Conservation (phyloP, 2,113 vertebrate species). For the Trichechus manatus region DNA sequence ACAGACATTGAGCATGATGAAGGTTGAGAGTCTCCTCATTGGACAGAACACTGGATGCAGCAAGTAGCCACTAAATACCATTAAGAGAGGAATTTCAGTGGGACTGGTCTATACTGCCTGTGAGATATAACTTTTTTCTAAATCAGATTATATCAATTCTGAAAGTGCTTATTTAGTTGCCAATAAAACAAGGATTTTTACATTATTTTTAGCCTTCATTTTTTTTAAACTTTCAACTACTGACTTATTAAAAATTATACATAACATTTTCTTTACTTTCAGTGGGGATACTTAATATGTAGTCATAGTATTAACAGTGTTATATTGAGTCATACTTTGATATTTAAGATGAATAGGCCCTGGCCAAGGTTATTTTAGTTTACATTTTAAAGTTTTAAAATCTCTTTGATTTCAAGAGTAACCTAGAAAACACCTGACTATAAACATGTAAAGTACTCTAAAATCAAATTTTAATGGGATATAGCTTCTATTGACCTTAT, state of each 20-base stretch:
- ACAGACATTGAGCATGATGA: background rate
- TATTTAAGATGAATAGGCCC: background rate
- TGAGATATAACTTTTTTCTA: background rate
- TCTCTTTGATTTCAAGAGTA: background rate
- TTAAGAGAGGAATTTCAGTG: background rate
- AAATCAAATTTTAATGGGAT: slow-evolving; percentile 12
- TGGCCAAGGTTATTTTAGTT: background rate
- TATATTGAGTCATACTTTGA: background rate
- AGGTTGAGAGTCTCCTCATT: background rate
- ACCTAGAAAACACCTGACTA: background rate
- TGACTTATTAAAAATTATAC: background rate
- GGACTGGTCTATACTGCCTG: background rate
- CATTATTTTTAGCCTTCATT: background rate
- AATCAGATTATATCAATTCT: background rate
- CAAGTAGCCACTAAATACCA: background rate
- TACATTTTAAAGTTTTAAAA: background rate
- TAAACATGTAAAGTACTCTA: background rate
- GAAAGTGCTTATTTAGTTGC: background rate
- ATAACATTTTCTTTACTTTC: background rate
- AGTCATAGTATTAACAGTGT: background rate
- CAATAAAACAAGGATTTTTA: background rate
- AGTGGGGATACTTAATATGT: background rate
- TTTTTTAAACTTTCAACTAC: background rate
- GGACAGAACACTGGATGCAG: background rate
- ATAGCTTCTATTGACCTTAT: background rate